These are phyloP conservation scores for Zapornia atra DNA, from an alignment of 2,113 vertebrate genomes.

Conservation along the genomic window DNA sequence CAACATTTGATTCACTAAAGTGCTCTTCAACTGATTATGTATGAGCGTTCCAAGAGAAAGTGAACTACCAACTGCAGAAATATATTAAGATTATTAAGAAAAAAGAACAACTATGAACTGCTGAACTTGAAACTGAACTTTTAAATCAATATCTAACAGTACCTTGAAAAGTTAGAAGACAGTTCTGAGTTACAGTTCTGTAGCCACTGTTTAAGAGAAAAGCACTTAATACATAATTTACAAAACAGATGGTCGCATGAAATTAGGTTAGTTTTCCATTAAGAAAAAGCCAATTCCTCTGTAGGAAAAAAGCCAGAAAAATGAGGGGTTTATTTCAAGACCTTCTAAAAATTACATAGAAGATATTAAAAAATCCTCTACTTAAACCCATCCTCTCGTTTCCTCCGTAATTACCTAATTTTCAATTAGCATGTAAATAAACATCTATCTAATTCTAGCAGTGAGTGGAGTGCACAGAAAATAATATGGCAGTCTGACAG, in stretches of 20 bases:
- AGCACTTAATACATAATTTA: neutral
- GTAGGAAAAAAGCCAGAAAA: neutral
- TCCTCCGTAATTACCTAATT: neutral
- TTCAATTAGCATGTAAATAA: neutral
- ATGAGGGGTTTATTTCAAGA: neutral
- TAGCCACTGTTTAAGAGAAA: slow-evolving; percentile 12
- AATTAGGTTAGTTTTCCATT: slow-evolving; percentile 34
- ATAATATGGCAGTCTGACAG: neutral
- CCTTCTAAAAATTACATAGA: neutral
- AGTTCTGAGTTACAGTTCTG: slow-evolving; percentile 4
- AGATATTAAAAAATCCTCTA: neutral
- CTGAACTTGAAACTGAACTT: neutral
- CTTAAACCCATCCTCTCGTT: neutral
- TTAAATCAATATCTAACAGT: neutral
- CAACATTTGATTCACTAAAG: neutral
- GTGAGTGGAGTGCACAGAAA: neutral
- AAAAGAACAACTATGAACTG: neutral
- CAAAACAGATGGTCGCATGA: neutral
- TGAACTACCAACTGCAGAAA: neutral
- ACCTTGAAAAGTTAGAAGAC: slow-evolving; percentile 30
- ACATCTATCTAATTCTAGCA: neutral
- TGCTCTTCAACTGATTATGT: neutral
- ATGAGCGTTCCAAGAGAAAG: neutral
- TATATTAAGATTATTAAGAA: neutral
- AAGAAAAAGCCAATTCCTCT: slow-evolving; percentile 1